Percentiles rank a stretch among this genome's conserved stretches.
Conservation (phyloP, 2,888 invertebrate species). For the Oscheius sp. region DNA sequence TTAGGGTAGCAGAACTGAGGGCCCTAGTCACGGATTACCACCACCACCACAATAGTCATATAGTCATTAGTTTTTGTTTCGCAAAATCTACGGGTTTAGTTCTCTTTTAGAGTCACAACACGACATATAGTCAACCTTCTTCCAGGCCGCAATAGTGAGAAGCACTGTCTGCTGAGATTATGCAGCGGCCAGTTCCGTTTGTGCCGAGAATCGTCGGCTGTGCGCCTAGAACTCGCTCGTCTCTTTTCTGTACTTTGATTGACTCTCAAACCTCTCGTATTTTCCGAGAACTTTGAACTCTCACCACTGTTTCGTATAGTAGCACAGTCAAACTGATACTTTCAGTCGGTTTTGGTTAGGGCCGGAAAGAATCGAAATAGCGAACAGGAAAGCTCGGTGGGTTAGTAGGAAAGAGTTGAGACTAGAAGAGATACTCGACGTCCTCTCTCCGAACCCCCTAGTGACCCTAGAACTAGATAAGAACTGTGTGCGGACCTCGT, state of each 20-base stretch:
- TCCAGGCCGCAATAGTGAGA: conserved; percentile 72
- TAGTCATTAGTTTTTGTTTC: not conserved
- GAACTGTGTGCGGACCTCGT: conserved; percentile 14
- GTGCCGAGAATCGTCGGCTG: conserved; percentile 33
- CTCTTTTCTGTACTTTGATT: not conserved
- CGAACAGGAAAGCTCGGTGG: not conserved
- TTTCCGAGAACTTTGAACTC: not conserved
- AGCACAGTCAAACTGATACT: not conserved
- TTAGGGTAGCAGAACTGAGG: too few relatives aligned
- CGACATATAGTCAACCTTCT: conserved; percentile 45
- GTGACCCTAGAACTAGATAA: not conserved
- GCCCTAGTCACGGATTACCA: too few relatives aligned
- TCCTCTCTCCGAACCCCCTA: conserved; percentile 11
- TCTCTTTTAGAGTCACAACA: not conserved
- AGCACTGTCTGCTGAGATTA: conserved; percentile 72
- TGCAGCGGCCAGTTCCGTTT: conserved; percentile 66
- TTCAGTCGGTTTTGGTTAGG: not conserved
- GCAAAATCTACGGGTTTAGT: not conserved
- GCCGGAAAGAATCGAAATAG: not conserved
- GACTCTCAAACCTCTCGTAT: not conserved
- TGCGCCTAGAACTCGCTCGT: conserved; percentile 2
- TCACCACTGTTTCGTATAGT: not conserved
- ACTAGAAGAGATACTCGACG: conserved; percentile 5
- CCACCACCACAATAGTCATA: too few relatives aligned
- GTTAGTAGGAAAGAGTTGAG: not conserved